Conservation (phyloP, 2,797 vertebrate species). For the Pteronotus mesoamericanus region DNA sequence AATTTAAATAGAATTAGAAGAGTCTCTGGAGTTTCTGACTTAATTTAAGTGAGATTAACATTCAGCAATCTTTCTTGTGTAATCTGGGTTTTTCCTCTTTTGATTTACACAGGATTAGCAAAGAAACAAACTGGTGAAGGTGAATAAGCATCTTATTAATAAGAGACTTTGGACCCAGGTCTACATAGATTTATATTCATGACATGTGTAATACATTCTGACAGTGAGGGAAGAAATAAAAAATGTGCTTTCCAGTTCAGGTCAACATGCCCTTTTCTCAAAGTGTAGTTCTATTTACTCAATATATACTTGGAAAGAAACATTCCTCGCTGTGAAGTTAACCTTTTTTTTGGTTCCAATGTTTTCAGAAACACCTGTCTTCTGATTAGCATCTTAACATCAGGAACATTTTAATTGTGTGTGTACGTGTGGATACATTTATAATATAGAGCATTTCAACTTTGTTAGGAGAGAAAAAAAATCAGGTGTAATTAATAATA, state of each 20-base stretch:
- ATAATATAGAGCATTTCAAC: neutral
- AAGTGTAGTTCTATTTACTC: constrained; percentile 60
- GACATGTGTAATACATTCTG: constrained; percentile 66
- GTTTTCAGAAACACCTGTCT: constrained; percentile 18
- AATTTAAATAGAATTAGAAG: constrained; percentile 84
- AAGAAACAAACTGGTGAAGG: constrained; percentile 58
- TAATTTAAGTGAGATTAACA: constrained; percentile 84
- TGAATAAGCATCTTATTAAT: constrained; percentile 77
- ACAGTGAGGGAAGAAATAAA: constrained; percentile 60
- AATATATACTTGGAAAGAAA: constrained; percentile 57
- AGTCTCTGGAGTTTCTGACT: constrained; percentile 79
- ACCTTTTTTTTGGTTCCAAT: constrained; percentile 41
- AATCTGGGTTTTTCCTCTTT: constrained; percentile 67
- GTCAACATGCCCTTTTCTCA: constrained; percentile 67
- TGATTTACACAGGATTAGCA: constrained; percentile 69
- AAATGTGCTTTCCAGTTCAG: constrained; percentile 56
- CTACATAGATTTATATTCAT: constrained; percentile 67
- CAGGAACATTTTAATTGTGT: neutral
- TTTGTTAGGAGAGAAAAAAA: constrained; percentile 10
- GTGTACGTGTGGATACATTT: neutral
- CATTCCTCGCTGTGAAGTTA: constrained; percentile 35
- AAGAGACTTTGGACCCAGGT: constrained; percentile 70
- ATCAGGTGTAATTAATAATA: neutral
- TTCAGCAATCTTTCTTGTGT: constrained; percentile 65
- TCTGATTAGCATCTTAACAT: constrained; percentile 42